Evolutionary conservation across 2,113 vertebrate genomes (phyloP).

Genomic region (Buteo buteo): DNA sequence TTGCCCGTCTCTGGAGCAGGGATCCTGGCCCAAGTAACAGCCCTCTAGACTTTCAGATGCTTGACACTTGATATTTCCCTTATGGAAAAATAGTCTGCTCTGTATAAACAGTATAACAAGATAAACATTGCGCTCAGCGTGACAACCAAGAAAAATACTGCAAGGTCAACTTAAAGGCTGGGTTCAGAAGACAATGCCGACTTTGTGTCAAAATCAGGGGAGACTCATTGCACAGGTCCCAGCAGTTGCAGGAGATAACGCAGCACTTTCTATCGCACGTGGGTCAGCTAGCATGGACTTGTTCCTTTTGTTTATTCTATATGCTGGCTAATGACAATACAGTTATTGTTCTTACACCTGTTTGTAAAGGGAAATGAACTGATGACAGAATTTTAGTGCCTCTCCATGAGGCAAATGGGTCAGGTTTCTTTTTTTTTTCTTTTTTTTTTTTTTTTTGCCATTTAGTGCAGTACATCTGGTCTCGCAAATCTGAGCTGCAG

Average conservation of each 20-base stretch:
- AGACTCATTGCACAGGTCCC: neutral
- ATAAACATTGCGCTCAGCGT: neutral
- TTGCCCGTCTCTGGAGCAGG: neutral
- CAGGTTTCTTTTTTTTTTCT: neutral
- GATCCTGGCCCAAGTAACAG: neutral
- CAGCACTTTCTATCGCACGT: neutral
- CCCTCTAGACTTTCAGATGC: slow-evolving; percentile 55
- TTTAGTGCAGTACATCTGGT: neutral
- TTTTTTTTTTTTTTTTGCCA: neutral
- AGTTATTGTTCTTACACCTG: slow-evolving; percentile 42
- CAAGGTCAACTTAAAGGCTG: neutral
- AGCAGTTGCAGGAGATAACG: neutral
- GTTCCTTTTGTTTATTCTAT: slow-evolving; percentile 36
- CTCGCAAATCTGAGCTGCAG: neutral
- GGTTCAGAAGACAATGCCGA: slow-evolving; percentile 6
- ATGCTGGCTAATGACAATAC: slow-evolving; percentile 23
- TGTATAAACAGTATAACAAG: neutral
- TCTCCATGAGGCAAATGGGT: neutral
- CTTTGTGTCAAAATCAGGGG: neutral
- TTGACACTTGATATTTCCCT: slow-evolving; percentile 62
- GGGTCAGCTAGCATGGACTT: neutral
- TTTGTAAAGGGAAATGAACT: slow-evolving; percentile 14
- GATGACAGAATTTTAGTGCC: slow-evolving; percentile 9
- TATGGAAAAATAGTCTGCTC: neutral
- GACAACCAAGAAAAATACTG: slow-evolving; percentile 18